Base-by-base conservation (phyloP, 1,140 invertebrate species). In the Parapsyche elsis region DNA sequence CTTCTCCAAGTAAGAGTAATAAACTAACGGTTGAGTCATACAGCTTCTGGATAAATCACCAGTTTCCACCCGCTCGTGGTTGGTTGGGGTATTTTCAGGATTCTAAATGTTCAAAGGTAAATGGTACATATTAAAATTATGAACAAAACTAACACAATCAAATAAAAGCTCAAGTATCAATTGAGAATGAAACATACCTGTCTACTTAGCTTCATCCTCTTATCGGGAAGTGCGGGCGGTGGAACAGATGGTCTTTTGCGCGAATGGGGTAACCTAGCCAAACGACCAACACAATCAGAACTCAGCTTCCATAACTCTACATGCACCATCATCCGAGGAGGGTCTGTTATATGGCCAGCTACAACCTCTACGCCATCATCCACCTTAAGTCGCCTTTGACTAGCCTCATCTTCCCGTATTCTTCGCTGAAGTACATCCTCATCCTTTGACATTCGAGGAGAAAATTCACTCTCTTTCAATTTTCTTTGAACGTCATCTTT, bases 1-100 rank as follows among this genome's bases (percentile, higher is more conserved):
- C 0, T 86, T 84, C 83, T 89, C 88, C 85, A 89, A 88, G 85
- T 89, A 89, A 1, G 87, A 88, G 84, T 88, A 89, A 85, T 89
- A 89, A 71, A 88, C 86, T 74, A 86, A 76, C 9, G 74, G 70
- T 49, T 76, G 80, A 0, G 30, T 76, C 19, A 44, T 38, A 45
- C 26, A 70, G 0, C 77, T 84, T 85, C 0, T 85, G 83, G 38
- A 81, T 44, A 70, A 71, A 76, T 80, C 76, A 14, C 44, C 78
- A 21, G 64, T 78, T 70, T 78, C 84, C 85, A 83, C 81, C 85
- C 85, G 87, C 84, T 87, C 86, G 82, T 87, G 86, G 83, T 86
- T 87, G 21, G 86, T 87, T 30, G 85, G 86, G 19, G 84, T 86
- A 12, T 78, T 78, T 57, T 82, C 81, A 23, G 79, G 76, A 45